phyloP scores from a whole-genome alignment of 2,113 vertebrate genomes.

The Glareola pratincola region DNA sequence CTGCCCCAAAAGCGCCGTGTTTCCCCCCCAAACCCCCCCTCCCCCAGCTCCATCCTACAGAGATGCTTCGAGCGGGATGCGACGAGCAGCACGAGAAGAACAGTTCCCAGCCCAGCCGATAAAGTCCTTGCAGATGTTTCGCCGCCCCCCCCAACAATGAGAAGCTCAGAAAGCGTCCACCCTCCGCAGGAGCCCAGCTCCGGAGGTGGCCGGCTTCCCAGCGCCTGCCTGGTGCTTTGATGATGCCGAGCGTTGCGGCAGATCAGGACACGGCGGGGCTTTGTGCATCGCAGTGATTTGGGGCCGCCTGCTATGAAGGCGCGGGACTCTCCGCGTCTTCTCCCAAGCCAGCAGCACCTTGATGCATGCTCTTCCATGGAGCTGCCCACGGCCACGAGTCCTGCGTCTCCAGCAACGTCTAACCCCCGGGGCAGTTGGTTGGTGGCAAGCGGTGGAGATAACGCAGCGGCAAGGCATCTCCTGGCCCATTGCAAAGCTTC shows the following conservation, averaged over 20 bases:
- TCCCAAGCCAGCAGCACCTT: not conserved
- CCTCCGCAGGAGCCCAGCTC: not conserved
- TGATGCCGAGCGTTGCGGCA: not conserved
- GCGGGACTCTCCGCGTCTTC: not conserved
- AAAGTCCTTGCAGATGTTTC: not conserved
- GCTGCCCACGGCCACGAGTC: not conserved
- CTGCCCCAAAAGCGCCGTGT: not conserved
- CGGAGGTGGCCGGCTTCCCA: not conserved
- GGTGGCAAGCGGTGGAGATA: not conserved
- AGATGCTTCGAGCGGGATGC: not conserved
- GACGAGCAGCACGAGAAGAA: accelerated
- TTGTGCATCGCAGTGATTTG: not conserved
- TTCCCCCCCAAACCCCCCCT: no score
- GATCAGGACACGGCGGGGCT: not conserved
- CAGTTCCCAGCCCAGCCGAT: not conserved
- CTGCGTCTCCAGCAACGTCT: not conserved
- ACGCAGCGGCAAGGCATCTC: not conserved
- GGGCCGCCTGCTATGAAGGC: not conserved
- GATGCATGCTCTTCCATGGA: not conserved
- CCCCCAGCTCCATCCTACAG: not conserved
- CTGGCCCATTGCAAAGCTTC: not conserved
- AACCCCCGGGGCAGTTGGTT: not conserved
- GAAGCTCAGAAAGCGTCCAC: not conserved
- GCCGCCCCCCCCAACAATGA: not conserved
- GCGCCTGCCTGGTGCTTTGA: not conserved